phyloP scores from a whole-genome alignment of 2,113 vertebrate species.

The Urocynchramus pylzowi region DNA sequence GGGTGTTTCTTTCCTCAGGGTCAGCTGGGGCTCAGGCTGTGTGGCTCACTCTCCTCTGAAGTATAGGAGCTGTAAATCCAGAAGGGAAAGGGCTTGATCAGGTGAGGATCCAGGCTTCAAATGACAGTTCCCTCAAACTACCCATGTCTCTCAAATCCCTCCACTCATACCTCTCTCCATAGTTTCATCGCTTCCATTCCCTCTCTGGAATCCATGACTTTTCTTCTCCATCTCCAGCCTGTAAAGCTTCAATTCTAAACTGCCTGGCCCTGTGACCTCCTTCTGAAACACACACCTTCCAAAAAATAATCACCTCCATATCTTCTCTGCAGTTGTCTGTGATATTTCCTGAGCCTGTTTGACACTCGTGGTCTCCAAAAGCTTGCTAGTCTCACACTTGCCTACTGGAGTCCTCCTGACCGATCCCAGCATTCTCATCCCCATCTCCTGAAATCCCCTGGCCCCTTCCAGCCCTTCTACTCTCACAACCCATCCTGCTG shows the following conservation, averaged over 20 bases:
- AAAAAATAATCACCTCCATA: not conserved
- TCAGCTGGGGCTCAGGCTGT: not conserved
- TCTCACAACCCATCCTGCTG: not conserved
- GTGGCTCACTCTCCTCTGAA: not conserved
- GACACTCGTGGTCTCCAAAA: not conserved
- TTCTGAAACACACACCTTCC: not conserved
- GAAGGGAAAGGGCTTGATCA: not conserved
- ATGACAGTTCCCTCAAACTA: not conserved
- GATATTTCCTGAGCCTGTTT: not conserved
- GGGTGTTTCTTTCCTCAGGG: rapidly evolving
- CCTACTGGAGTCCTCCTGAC: not conserved
- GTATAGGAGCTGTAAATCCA: not conserved
- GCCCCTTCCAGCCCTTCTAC: not conserved
- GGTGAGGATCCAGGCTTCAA: not conserved
- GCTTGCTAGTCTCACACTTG: not conserved
- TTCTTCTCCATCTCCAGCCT: not conserved
- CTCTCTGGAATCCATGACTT: not conserved
- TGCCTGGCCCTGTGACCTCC: not conserved
- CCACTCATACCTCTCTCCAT: not conserved
- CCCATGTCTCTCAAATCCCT: not conserved
- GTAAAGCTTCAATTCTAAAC: not conserved
- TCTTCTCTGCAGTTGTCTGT: not conserved
- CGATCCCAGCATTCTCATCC: rapidly evolving
- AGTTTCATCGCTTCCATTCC: not conserved
- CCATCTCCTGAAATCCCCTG: not conserved